Evolutionary conservation across 2,888 invertebrate genomes (phyloP).

Genomic region (Drosophila gaucha): DNA sequence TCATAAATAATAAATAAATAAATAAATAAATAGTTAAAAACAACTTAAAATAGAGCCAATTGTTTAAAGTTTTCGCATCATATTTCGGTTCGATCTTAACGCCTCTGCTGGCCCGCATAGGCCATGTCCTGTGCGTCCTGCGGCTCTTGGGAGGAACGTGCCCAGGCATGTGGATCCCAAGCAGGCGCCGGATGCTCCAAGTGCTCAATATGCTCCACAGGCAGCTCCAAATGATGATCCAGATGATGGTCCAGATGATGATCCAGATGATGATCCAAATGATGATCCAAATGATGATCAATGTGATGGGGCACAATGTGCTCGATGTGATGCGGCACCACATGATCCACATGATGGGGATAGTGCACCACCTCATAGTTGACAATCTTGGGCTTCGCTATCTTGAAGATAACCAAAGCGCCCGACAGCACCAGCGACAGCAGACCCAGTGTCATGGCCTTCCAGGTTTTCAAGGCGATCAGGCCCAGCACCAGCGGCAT

Average conservation of each 20-base stretch:
- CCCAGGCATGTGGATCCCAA: constrained; percentile 87
- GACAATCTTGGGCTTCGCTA: constrained; percentile 93
- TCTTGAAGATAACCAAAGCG: constrained; percentile 93
- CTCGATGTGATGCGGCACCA: constrained; percentile 82
- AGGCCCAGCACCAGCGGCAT: constrained; percentile 92
- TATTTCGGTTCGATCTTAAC: constrained; percentile 57
- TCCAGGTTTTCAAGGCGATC: constrained; percentile 95
- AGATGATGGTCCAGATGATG: constrained; percentile 87
- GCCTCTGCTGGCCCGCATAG: constrained; percentile 81
- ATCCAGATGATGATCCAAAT: constrained; percentile 83
- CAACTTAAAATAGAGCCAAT: constrained; percentile 62
- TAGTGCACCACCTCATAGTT: constrained; percentile 95
- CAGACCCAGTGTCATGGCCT: constrained; percentile 93
- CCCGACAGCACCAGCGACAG: constrained; percentile 93
- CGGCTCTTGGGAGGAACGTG: constrained; percentile 86
- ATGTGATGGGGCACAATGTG: constrained; percentile 82
- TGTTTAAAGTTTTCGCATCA: constrained; percentile 49
- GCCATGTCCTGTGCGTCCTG: constrained; percentile 84
- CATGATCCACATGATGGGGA: constrained; percentile 85
- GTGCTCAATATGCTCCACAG: constrained; percentile 86
- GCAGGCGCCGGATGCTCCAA: constrained; percentile 83
- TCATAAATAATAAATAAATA: constrained; percentile 64
- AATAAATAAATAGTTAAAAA: constrained; percentile 71
- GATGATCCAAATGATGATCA: constrained; percentile 83
- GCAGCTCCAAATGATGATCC: constrained; percentile 85